Conservation (phyloP, 1,140 invertebrate genomes). For the Conus ventricosus region DNA sequence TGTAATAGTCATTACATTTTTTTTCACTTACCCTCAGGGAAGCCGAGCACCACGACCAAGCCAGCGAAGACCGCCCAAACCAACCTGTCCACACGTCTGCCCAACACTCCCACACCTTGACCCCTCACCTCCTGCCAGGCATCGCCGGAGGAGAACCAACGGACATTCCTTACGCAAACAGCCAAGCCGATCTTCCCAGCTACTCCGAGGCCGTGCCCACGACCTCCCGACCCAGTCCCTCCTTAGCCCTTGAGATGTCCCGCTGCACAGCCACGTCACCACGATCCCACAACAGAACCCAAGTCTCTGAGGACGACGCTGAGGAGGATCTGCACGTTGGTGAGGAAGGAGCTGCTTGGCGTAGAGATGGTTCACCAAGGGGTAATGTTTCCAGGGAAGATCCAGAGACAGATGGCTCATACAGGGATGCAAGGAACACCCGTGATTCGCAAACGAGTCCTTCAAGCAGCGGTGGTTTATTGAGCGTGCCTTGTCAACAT, state of each 20-base stretch:
- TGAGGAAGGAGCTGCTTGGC: background rate
- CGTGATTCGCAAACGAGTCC: background rate
- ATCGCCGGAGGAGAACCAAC: background rate
- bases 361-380: background rate
- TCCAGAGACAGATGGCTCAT: no score
- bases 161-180: background rate
- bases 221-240: no score
- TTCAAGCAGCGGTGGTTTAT: background rate
- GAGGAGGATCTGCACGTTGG: no score
- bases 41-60: background rate
- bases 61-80: background rate
- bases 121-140: background rate
- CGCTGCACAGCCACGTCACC: no score
- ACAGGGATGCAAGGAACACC: background rate
- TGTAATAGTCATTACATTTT: background rate
- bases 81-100: background rate
- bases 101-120: background rate
- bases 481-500: no score
- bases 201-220: background rate
- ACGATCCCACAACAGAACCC: background rate
- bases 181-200: background rate
- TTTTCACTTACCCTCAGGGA: background rate
- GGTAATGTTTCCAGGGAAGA: background rate
- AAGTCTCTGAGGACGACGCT: no score
- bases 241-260: no score